phyloP scores from a whole-genome alignment of 2,888 invertebrate genomes.

The Zootermopsis nevadensis region DNA sequence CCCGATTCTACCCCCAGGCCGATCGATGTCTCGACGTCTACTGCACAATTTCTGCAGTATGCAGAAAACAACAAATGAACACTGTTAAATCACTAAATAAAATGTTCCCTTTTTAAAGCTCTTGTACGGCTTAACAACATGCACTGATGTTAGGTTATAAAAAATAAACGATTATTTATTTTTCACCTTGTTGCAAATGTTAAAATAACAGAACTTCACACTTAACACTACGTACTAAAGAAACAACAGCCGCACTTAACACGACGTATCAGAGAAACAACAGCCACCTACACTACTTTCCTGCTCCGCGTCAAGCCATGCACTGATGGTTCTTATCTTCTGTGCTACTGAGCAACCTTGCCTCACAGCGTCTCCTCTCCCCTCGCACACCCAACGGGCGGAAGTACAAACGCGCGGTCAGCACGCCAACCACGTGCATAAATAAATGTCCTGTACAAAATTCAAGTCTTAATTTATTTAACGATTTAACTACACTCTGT shows the following conservation, averaged over 20 bases:
- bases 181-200: too few relatives aligned
- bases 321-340: too few relatives aligned
- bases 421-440: too few relatives aligned
- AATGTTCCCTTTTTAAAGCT: background rate
- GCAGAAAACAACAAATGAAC: background rate
- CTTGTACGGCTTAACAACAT: background rate
- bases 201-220: too few relatives aligned
- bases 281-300: background rate
- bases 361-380: too few relatives aligned
- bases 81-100: background rate
- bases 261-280: background rate
- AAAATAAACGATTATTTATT: background rate
- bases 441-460: too few relatives aligned
- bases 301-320: background rate
- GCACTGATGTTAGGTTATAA: background rate
- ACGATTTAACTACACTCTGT: too few relatives aligned
- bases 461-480: too few relatives aligned
- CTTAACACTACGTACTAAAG: background rate
- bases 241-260: too few relatives aligned
- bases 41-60: conserved; percentile 4
- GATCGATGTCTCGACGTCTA: conserved; percentile 5
- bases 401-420: too few relatives aligned
- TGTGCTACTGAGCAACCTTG: too few relatives aligned
- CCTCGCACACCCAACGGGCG: too few relatives aligned
- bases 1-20: background rate